Percentiles rank a stretch among this genome's conserved stretches.
Evolutionary conservation across 2,113 vertebrate species (phyloP).

Genomic region (Bagarius yarrelli): DNA sequence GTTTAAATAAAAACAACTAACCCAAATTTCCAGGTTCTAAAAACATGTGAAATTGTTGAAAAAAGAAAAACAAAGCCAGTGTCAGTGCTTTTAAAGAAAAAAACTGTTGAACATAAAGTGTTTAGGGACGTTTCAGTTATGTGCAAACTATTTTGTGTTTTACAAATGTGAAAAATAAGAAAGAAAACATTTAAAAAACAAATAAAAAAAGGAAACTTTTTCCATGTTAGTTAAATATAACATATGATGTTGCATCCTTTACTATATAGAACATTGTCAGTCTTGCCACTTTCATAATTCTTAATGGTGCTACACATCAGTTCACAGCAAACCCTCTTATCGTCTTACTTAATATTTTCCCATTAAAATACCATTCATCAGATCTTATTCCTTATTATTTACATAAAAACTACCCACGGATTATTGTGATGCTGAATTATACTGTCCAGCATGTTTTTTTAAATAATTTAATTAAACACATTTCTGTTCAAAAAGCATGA

Average conservation of each 20-base stretch:
- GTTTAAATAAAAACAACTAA: not conserved
- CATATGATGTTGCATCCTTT: not conserved
- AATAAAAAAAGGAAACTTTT: too few species aligned
- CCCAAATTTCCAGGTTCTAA: too few species aligned
- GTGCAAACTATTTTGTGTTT: not conserved
- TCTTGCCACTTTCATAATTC: not conserved
- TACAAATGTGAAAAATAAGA: not conserved
- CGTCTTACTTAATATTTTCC: too few species aligned
- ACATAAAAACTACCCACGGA: not conserved
- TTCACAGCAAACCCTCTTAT: not conserved
- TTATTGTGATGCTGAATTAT: not conserved
- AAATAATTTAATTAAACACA: not conserved
- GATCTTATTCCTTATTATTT: not conserved
- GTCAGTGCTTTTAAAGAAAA: not conserved
- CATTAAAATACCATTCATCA: not conserved
- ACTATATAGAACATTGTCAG: not conserved
- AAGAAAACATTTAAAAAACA: not conserved
- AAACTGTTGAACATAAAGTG: not conserved
- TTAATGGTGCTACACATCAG: not conserved
- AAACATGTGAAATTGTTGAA: not conserved
- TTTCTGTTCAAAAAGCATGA: not conserved
- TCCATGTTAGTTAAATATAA: too few species aligned
- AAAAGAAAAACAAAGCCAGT: too few species aligned
- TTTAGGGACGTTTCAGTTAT: not conserved
- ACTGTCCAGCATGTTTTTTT: not conserved